These are phyloP conservation scores for Teinopalpus imperialis DNA, from an alignment of 2,888 invertebrate genomes.

Conservation along the genomic window DNA sequence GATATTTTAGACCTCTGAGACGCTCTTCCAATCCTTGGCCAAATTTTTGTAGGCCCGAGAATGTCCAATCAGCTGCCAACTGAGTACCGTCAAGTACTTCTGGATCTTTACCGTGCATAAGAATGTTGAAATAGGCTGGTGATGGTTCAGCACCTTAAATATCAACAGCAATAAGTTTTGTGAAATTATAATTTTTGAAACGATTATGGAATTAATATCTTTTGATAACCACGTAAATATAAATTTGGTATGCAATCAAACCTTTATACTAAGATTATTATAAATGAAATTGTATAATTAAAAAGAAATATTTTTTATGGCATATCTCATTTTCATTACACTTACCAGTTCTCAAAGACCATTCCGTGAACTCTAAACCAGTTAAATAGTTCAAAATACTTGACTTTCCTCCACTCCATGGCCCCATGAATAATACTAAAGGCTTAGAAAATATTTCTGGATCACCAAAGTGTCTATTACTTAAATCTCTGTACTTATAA, in stretches of 20 bases:
- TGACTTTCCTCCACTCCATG: constrained; percentile 98
- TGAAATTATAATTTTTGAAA: too few relatives aligned
- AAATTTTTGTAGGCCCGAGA: constrained; percentile 96
- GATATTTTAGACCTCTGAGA: constrained; percentile 89
- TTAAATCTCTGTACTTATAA: constrained; percentile 95
- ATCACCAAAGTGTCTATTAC: constrained; percentile 95
- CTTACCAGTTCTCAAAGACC: constrained; percentile 92
- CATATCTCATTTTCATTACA: too few relatives aligned
- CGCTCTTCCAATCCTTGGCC: constrained; percentile 96
- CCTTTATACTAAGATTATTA: too few relatives aligned
- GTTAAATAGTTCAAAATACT: constrained; percentile 96
- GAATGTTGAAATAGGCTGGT: constrained; percentile 94
- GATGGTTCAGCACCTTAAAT: constrained; percentile 94
- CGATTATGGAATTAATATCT: too few relatives aligned
- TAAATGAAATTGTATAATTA: too few relatives aligned
- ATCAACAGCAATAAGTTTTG: background rate
- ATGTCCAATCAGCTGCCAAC: constrained; percentile 96
- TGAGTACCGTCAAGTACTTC: constrained; percentile 95
- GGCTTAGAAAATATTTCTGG: constrained; percentile 98
- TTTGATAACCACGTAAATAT: too few relatives aligned
- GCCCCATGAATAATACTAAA: constrained; percentile 95
- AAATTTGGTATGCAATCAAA: too few relatives aligned
- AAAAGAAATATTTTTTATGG: too few relatives aligned
- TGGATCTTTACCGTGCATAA: constrained; percentile 93
- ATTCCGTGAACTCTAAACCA: constrained; percentile 91